phyloP scores from a whole-genome alignment of 2,113 vertebrate species.

The Chloropsis cyanopogon region DNA sequence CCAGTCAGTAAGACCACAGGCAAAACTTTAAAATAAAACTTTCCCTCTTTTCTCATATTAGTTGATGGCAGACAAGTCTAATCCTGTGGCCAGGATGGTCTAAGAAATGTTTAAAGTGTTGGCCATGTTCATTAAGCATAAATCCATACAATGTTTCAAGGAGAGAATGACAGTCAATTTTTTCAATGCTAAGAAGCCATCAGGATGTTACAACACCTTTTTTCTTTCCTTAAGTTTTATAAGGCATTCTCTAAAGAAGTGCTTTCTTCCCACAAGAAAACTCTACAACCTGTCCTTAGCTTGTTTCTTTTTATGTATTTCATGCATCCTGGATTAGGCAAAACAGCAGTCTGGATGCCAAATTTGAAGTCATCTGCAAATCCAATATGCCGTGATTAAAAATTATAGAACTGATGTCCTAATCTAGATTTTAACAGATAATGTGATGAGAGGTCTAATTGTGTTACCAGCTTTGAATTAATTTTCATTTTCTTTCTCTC shows the following conservation, averaged over 20 bases:
- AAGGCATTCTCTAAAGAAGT: neutral
- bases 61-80: neutral
- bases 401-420: neutral
- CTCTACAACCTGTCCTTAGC: neutral
- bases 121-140: neutral
- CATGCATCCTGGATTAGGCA: neutral
- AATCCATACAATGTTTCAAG: neutral
- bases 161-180: neutral
- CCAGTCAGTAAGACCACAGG: neutral
- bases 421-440: constrained; percentile 36
- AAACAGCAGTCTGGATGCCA: neutral
- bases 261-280: neutral
- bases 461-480: constrained; percentile 23
- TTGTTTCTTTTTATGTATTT: neutral
- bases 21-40: neutral
- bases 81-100: neutral
- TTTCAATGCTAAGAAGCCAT: neutral
- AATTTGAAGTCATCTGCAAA: neutral
- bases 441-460: constrained; percentile 12
- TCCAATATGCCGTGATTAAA: constrained; percentile 7
- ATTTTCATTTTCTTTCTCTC: constrained; percentile 25
- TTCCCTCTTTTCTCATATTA: neutral
- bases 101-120: neutral
- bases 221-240: neutral
- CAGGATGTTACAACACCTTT: neutral